Conservation (phyloP, 2,888 invertebrate species). For the Eudasyphora cyanicolor region DNA sequence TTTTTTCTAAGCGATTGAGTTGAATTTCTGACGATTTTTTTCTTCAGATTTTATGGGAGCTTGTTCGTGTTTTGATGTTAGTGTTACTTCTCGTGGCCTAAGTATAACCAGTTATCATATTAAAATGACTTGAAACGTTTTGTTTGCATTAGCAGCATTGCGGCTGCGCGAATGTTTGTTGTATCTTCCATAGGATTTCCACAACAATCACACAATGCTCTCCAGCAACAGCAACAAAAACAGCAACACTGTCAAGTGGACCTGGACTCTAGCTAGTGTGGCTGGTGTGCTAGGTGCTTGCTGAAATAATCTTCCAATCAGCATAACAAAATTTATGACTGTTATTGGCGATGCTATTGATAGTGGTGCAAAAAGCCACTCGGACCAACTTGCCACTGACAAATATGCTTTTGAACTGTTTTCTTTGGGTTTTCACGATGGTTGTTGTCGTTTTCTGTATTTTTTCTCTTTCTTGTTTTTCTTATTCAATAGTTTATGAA, state of each 20-base stretch:
- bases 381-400: constrained; percentile 49
- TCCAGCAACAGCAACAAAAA: background rate
- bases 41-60: background rate
- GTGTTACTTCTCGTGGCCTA: too few relatives aligned
- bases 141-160: constrained; percentile 21
- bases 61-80: background rate
- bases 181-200: background rate
- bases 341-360: constrained; percentile 51
- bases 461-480: background rate
- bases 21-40: constrained; percentile 11
- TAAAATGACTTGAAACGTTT: constrained; percentile 40
- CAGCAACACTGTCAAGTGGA: background rate
- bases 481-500: constrained; percentile 22
- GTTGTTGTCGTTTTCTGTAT: background rate
- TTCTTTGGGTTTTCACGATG: background rate
- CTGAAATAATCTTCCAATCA: constrained; percentile 53
- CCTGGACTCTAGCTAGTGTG: background rate
- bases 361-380: constrained; percentile 41
- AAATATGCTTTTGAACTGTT: constrained; percentile 44
- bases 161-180: background rate
- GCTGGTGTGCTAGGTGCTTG: constrained; percentile 27
- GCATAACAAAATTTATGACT: constrained; percentile 56
- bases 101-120: constrained; percentile 39
- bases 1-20: background rate
- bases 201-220: constrained; percentile 1